phyloP scores from a whole-genome alignment of 1,140 invertebrate genomes.

The Rhynchophorus ferrugineus region DNA sequence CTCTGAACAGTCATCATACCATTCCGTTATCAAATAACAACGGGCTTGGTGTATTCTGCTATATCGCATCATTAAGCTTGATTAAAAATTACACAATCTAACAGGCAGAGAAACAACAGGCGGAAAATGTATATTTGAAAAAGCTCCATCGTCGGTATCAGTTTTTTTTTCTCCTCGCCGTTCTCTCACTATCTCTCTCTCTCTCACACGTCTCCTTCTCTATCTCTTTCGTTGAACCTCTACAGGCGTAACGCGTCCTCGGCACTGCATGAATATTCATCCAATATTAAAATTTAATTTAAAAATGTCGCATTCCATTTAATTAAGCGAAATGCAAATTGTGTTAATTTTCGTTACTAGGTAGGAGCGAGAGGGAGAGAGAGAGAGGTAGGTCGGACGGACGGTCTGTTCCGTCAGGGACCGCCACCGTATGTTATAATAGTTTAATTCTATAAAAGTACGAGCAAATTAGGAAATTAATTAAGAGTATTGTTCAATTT shows the following conservation, averaged over 20 bases:
- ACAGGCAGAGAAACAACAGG: neutral
- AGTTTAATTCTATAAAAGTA: conserved; percentile 15
- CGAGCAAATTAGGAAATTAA: conserved; percentile 16
- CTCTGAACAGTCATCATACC: no score
- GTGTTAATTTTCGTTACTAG: conserved; percentile 8
- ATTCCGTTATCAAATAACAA: no score
- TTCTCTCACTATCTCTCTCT: neutral
- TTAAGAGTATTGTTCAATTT: conserved; percentile 14
- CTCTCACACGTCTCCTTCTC: neutral
- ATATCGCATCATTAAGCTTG: no score
- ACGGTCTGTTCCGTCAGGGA: neutral
- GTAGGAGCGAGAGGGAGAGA: no score
- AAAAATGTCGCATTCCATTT: conserved; percentile 8
- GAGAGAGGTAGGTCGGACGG: no score
- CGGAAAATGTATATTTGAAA: neutral
- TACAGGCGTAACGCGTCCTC: neutral
- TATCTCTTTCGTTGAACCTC: neutral
- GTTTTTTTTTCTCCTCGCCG: neutral
- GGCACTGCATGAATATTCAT: neutral
- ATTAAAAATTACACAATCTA: no score
- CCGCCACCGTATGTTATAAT: conserved; percentile 8
- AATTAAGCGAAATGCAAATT: conserved; percentile 9
- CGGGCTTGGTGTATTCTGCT: no score
- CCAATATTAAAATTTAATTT: conserved; percentile 3
- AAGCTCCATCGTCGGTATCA: neutral